Conservation (phyloP, 2,888 invertebrate genomes). For the Sinelater perroti region DNA sequence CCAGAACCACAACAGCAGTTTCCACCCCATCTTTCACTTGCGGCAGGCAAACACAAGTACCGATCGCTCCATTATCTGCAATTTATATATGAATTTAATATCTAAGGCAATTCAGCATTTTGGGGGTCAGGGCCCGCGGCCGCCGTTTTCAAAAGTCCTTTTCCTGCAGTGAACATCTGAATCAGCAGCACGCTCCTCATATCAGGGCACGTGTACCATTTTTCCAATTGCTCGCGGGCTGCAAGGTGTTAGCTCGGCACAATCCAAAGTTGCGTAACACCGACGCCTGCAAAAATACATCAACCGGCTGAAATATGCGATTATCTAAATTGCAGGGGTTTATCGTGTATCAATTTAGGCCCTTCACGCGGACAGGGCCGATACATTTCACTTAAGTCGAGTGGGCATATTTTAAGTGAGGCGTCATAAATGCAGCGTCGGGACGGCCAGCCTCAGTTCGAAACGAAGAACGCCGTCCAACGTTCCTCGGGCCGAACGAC, state of each 20-base stretch:
- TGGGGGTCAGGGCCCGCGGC: conserved; percentile 24
- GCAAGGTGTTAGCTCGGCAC: background rate
- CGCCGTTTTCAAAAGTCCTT: too few species aligned
- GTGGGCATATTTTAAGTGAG: conserved; percentile 45
- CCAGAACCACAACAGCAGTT: conserved; percentile 52
- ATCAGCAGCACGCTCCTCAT: conserved; percentile 25
- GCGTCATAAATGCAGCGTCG: conserved; percentile 51
- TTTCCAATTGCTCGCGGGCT: conserved; percentile 6
- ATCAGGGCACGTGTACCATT: conserved; percentile 14
- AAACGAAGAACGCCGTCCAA: conserved; percentile 35
- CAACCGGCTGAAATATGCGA: conserved; percentile 12
- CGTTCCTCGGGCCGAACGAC: conserved; percentile 20
- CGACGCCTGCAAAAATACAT: conserved; percentile 7
- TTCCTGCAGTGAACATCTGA: conserved; percentile 19
- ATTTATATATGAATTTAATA: conserved; percentile 42
- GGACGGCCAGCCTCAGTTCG: conserved; percentile 51
- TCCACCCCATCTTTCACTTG: conserved; percentile 56
- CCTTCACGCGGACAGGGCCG: conserved; percentile 29
- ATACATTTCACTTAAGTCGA: conserved; percentile 39
- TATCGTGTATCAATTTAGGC: conserved; percentile 28
- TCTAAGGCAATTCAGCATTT: conserved; percentile 41
- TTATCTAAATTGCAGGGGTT: conserved; percentile 26
- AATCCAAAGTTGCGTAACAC: background rate
- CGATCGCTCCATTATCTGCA: conserved; percentile 2
- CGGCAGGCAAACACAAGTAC: conserved; percentile 41